Conservation (phyloP, 2,888 invertebrate genomes). For the Metopia argyrocephala region DNA sequence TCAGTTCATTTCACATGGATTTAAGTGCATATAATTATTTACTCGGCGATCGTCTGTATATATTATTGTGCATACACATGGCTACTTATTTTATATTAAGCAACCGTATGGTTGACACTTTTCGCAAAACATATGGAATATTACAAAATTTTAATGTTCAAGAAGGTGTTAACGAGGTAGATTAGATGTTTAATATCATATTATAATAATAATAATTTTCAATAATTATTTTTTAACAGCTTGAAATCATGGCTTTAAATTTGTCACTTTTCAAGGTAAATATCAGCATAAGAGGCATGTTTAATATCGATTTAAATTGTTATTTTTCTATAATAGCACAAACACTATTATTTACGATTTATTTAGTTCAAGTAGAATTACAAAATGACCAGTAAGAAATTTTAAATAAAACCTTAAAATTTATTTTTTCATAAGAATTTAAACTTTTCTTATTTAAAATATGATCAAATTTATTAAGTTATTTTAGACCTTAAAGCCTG, state of each 20-base stretch:
- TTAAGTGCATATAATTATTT: conserved; percentile 19
- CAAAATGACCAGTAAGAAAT: conserved; percentile 14
- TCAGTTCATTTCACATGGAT: not conserved
- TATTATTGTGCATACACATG: conserved; percentile 25
- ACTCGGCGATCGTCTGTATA: conserved; percentile 34
- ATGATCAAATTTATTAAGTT: no score
- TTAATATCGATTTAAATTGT: conserved; percentile 28
- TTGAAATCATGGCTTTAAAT: conserved; percentile 38
- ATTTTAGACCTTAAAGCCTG: no score
- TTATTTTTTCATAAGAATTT: no score
- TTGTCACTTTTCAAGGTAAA: not conserved
- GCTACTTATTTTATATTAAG: conserved; percentile 45
- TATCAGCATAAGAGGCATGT: not conserved
- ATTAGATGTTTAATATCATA: not conserved
- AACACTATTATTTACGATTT: conserved; percentile 24
- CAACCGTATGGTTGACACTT: conserved; percentile 6
- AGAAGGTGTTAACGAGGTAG: not conserved
- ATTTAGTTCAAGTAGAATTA: conserved; percentile 46
- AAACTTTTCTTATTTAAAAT: no score
- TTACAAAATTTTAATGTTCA: not conserved
- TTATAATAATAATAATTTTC: not conserved
- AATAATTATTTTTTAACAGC: conserved; percentile 31
- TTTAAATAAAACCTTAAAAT: no score
- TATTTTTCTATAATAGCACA: conserved; percentile 45
- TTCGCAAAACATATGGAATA: conserved; percentile 17